Base-by-base conservation (phyloP, 2,113 vertebrate species). In the Peromyscus polionotus region DNA sequence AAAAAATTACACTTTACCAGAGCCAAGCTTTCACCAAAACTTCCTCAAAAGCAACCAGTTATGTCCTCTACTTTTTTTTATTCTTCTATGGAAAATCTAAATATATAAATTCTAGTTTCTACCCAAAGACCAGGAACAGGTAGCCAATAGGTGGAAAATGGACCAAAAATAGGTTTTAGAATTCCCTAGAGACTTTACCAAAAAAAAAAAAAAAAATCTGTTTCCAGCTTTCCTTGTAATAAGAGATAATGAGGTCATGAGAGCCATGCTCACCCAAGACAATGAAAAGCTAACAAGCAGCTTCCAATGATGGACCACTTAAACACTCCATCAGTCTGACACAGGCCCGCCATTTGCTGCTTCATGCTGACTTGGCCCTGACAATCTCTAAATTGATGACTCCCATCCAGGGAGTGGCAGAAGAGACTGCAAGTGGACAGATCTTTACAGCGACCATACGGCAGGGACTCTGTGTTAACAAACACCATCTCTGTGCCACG, bases 371-470 rank as follows among this genome's bases (percentile, higher is more conserved):
- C 54, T 51, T 39, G 13, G 33, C 57, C 36, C 22, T 95, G 28
- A 77, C 80, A 98, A 88, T 11, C 77, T 76, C 63, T 80, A 28
- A 92, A 13, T 48, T 97, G 70, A 36, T 86, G 81, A 88, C 11
- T 24, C 45, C 45, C n/a, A 36, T 20, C 33, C 57, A 96, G 57
- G 61, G 33, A 97, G 4, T 48, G 14, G 89, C 51, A 72, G 2
- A 81, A 45, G 31, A 88, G 22, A 33, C 20, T 85, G 51, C n/a
- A 96, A 95, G 11, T 88, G 33, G 57, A 36, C 42, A 93, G 24
- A 6, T 33, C 80, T 20, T 88, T 83, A 13, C 24, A 81, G 0
- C 90, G 51, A 65, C 68, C 61, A 91, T 92, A 96, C 0, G 75
- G 54, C 61, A 96, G 45, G 73, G 95, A 42, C 88, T 81, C 31